These are phyloP conservation scores for Alces alces DNA, from an alignment of 2,113 vertebrate species.

Conservation along the genomic window DNA sequence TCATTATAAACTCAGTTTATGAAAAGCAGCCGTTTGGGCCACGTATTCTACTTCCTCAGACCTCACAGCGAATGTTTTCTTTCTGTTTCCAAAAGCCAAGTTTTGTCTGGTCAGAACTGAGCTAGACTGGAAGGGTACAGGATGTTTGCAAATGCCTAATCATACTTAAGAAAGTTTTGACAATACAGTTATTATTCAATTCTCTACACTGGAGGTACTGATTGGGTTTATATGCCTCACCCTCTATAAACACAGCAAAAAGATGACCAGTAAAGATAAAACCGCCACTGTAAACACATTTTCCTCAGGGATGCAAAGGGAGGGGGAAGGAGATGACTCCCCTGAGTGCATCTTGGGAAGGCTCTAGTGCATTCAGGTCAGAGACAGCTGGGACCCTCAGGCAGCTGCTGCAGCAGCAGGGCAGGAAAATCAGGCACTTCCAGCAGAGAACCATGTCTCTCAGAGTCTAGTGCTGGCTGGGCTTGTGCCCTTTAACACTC, in stretches of 20 bases:
- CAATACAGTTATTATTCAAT: background rate
- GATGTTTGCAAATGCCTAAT: background rate
- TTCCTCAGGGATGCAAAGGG: constrained; percentile 38
- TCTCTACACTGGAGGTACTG: background rate
- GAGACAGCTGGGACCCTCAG: background rate
- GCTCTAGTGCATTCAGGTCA: background rate
- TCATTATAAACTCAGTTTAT: background rate
- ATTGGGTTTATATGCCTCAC: background rate
- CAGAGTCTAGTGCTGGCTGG: background rate
- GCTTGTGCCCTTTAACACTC: background rate
- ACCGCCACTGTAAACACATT: constrained; percentile 32
- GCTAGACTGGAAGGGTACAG: background rate
- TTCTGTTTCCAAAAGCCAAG: background rate
- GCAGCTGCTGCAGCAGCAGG: background rate
- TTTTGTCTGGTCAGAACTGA: background rate
- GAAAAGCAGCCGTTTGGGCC: background rate
- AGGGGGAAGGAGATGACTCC: constrained; percentile 9
- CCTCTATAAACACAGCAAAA: background rate
- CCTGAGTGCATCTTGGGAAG: background rate
- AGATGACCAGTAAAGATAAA: constrained; percentile 28
- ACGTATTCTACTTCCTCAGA: background rate
- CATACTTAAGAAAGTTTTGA: background rate
- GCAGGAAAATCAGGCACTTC: background rate
- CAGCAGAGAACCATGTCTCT: background rate
- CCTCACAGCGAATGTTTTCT: background rate